Percentiles rank a stretch among this genome's conserved stretches.
These are phyloP conservation scores for Teleogryllus occipitalis DNA, from an alignment of 1,140 invertebrate species.

Conservation along the genomic window DNA sequence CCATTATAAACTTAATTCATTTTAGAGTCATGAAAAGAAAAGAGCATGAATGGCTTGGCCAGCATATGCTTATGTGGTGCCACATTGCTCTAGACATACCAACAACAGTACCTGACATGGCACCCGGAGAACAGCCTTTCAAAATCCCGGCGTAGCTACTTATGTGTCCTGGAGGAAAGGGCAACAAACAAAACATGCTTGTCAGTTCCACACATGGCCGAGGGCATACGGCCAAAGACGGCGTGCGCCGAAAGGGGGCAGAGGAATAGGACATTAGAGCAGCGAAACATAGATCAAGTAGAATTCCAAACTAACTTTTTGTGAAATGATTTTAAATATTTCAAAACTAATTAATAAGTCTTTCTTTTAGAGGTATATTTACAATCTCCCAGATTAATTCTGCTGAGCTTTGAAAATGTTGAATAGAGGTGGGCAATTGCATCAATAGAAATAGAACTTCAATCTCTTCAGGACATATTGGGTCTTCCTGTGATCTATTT, in stretches of 20 bases:
- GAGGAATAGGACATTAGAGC: not conserved
- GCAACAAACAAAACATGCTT: conserved; percentile 26
- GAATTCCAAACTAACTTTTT: not conserved
- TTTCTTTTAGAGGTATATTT: no score
- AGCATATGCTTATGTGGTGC: not conserved
- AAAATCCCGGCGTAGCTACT: conserved; percentile 70
- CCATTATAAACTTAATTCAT: not conserved
- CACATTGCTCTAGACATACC: conserved; percentile 20
- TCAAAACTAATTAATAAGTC: no score
- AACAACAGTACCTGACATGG: conserved; percentile 61
- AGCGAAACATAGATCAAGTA: not conserved
- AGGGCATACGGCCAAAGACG: not conserved
- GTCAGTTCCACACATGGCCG: conserved; percentile 15
- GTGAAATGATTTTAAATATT: no score
- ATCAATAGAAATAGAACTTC: no score
- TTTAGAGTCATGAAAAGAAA: not conserved
- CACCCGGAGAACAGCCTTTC: conserved; percentile 56
- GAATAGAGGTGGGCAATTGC: no score
- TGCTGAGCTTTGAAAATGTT: no score
- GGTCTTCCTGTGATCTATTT: no score
- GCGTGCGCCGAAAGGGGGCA: not conserved
- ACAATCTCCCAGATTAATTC: no score
- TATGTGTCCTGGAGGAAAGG: conserved; percentile 39
- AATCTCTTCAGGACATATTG: no score
- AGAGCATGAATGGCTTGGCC: not conserved